These are phyloP conservation scores for Brachypterus glaber DNA, from an alignment of 2,888 invertebrate genomes.

Conservation along the genomic window DNA sequence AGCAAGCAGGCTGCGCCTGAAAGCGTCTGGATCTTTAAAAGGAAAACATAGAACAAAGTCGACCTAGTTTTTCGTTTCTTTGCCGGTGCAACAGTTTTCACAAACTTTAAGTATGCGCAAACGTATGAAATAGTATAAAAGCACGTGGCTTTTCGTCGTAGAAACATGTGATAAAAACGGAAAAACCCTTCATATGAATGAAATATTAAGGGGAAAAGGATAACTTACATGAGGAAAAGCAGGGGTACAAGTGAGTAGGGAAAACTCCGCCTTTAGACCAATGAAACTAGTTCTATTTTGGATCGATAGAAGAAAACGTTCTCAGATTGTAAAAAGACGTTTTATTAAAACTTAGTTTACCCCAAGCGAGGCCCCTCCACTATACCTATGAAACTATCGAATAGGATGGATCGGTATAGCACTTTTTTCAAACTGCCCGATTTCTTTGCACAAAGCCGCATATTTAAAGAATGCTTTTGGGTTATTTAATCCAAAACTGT, in stretches of 20 bases:
- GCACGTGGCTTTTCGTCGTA: conserved; percentile 30
- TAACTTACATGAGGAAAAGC: conserved; percentile 10
- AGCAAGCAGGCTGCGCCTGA: too few relatives aligned
- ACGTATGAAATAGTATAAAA: conserved; percentile 26
- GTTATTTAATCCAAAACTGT: too few relatives aligned
- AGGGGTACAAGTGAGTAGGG: conserved; percentile 27
- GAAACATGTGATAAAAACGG: conserved; percentile 27
- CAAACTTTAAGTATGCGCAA: conserved; percentile 25
- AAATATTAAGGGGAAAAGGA: conserved; percentile 23
- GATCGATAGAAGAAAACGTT: conserved; percentile 43
- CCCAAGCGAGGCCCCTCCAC: too few relatives aligned
- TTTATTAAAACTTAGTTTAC: conserved; percentile 37
- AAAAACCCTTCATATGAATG: conserved; percentile 30
- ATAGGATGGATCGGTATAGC: too few relatives aligned
- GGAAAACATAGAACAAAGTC: too few relatives aligned
- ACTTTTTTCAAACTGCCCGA: too few relatives aligned
- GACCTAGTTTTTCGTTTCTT: conserved; percentile 20
- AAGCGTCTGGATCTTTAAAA: too few relatives aligned
- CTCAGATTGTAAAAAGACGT: conserved; percentile 44
- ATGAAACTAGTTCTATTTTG: conserved; percentile 31
- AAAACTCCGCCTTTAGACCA: conserved; percentile 39
- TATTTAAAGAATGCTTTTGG: too few relatives aligned
- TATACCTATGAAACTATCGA: too few relatives aligned
- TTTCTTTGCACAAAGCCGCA: too few relatives aligned
- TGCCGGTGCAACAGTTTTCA: conserved; percentile 15